A percentile compares a stretch with the other conserved stretches of the same genome.
Conservation (phyloP, 1,140 invertebrate species). For the Nasonia longicornis region DNA sequence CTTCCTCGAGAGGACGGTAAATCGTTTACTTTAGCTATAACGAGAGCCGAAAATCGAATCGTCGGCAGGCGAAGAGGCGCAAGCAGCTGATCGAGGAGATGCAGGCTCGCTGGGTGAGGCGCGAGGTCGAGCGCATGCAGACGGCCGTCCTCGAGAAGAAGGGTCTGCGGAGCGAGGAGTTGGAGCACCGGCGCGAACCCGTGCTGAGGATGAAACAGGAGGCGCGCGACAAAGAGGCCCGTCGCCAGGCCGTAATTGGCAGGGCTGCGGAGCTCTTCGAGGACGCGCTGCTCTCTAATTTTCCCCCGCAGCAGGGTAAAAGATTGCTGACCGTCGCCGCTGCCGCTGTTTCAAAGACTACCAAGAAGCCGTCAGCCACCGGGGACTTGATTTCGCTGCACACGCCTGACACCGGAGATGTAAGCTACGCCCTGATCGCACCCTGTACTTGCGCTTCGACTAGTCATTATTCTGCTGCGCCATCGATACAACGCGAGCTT, state of each 20-base stretch:
- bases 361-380: not conserved
- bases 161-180: constrained; percentile 64
- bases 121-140: constrained; percentile 67
- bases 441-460: not conserved
- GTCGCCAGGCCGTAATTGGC: constrained; percentile 53
- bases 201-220: constrained; percentile 64
- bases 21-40: not conserved
- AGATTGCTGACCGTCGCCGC: not conserved
- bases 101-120: constrained; percentile 59
- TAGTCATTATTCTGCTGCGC: not conserved
- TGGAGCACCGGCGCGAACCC: constrained; percentile 64
- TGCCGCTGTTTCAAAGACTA: not conserved
- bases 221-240: constrained; percentile 60
- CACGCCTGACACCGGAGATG: not conserved
- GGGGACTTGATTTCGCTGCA: not conserved
- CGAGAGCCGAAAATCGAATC: not conserved
- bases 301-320: constrained; percentile 49
- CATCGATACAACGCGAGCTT: too few species aligned
- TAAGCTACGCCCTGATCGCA: not conserved
- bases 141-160: constrained; percentile 66
- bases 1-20: too few species aligned
- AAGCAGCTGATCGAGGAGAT: constrained; percentile 62
- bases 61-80: constrained; percentile 46
- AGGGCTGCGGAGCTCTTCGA: constrained; percentile 55
- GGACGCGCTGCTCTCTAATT: constrained; percentile 53